phyloP scores from a whole-genome alignment of 2,797 vertebrate genomes.

The Pagetopsis macropterus region DNA sequence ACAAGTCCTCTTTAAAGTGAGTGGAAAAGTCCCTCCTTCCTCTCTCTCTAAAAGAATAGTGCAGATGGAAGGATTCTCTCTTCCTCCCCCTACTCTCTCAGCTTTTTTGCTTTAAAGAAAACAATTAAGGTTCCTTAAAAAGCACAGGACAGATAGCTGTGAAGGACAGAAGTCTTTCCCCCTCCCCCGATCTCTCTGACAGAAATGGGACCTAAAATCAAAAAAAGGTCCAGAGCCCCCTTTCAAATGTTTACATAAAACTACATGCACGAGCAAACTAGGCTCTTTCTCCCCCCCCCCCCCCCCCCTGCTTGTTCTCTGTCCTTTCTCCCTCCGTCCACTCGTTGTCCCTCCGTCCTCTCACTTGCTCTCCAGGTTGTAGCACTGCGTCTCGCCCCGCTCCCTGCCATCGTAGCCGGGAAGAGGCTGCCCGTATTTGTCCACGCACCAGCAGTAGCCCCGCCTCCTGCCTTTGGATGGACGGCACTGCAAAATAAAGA shows the following conservation, averaged over 20 bases:
- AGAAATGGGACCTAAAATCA: constrained; percentile 66
- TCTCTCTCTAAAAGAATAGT: constrained; percentile 82
- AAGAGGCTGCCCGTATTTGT: constrained; percentile 93
- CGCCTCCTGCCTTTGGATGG: constrained; percentile 94
- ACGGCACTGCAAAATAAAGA: constrained; percentile 85
- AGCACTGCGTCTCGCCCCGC: constrained; percentile 89
- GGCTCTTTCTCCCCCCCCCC: constrained; percentile 23
- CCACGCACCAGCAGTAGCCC: constrained; percentile 96
- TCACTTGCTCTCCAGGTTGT: constrained; percentile 85
- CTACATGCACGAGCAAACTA: constrained; percentile 69
- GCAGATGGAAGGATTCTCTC: constrained; percentile 75
- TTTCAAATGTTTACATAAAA: constrained; percentile 72
- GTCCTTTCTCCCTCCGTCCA: constrained; percentile 55
- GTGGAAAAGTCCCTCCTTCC: constrained; percentile 83
- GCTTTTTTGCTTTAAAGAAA: constrained; percentile 60
- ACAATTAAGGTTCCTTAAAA: constrained; percentile 66
- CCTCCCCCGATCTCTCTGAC: constrained; percentile 28
- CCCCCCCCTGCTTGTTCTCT: constrained; percentile 16
- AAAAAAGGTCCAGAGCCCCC: constrained; percentile 68
- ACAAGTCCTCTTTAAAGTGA: constrained; percentile 77
- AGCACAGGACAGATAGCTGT: constrained; percentile 66
- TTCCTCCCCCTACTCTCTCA: constrained; percentile 43
- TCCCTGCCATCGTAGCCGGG: constrained; percentile 86
- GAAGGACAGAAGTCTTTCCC: constrained; percentile 46
- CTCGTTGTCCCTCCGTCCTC: constrained; percentile 36